Base-by-base conservation (phyloP, 1,140 invertebrate genomes). In the Caenorhabditis briggsae region DNA sequence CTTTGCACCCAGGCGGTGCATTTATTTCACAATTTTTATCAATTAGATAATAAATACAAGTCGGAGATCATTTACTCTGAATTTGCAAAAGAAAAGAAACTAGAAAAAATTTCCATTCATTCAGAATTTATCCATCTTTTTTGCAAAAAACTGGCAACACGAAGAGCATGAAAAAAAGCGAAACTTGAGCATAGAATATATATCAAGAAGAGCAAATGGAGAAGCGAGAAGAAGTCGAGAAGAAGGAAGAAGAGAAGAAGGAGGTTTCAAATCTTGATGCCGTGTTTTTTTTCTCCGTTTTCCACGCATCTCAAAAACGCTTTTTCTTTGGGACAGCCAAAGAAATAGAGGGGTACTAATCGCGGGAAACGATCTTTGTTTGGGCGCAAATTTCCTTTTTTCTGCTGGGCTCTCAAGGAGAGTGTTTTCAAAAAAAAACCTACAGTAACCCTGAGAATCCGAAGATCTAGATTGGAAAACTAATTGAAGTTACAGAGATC, bases 201-300 rank as follows among this genome's bases (percentile, higher is more conserved):
- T 61, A 61, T 61, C 59, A 61, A 61, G 59, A 61, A 23, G 46
- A 23, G 20, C n/a, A 53, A 78, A 33, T 33, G 33, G 33, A 46
- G 16, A 70, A 41, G 3, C 8, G 43, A 41, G 18, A 78, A 20
- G 23, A 78, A 78, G 18, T 53, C 20, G 70, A 78, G 46, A 78
- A 23, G 20, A 33, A 78, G 70, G 20, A 46, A 23, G 70, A 78
- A 78, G 64, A 50, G 70, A 11, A n/a, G 41, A n/a, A n/a, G 53
- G 70, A 78, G 46, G 43, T 78, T 78, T 78, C 70, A 78, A 78
- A 53, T 78, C 70, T 78, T 78, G 70, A 53, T 78, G 70, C 70
- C 70, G 12, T 11, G 11, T 53, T 78, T 78, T 78, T 78, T 50
- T n/a, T 11, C 33, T 50, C 2, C 43, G 25, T 70, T 58, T 70